Evolutionary conservation across 2,888 invertebrate species (phyloP), one percentile per base, ranked within the genome.

Genomic region (Blastobasis lacticolella): DNA sequence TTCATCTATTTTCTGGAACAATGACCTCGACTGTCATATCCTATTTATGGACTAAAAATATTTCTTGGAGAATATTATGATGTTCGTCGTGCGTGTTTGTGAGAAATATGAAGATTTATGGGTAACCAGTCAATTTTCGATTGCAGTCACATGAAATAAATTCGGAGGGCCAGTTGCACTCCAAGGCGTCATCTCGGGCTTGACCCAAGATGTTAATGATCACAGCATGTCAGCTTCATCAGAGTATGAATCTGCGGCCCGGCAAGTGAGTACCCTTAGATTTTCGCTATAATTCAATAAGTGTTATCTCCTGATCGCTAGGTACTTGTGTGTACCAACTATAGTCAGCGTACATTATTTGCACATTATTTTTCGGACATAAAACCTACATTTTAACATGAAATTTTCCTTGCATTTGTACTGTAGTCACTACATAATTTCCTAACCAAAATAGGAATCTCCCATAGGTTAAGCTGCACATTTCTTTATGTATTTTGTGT

Each of bases 161-260:
- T 71, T 80, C 74, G 86, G 86, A 77, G 86, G 77, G 80, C 78
- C 75, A 71, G 77, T 75, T 64, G 85, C 78, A 72, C 82, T 84
- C 81, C 86, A 75, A 74, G 75, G 75, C 79, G 71, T 84, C 84
- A 84, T 85, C 84, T 82, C 76, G 87, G 85, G 87, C 71, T 83
- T 76, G 78, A 79, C 88, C 87, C 88, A 89, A 89, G 86, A 89
- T 89, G 88, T 78, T 77, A 82, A 78, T 86, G 74, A 81, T 78
- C 77, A 81, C 86, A 85, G 83, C 74, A 89, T 89, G 89, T 89
- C 88, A 73, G 77, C 88, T 74, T 72, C 87, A 80, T 78, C 87
- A 81, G 88, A 88, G 75, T 81, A 81, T 74, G 84, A 88, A 84
- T 69, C 86, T 66, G 71, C 78, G 86, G 85, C 87, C 87, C 88